Evolutionary conservation across 2,888 invertebrate genomes (phyloP), one percentile per base, ranked within the genome.

Genomic region (Hanleya hanleyi): DNA sequence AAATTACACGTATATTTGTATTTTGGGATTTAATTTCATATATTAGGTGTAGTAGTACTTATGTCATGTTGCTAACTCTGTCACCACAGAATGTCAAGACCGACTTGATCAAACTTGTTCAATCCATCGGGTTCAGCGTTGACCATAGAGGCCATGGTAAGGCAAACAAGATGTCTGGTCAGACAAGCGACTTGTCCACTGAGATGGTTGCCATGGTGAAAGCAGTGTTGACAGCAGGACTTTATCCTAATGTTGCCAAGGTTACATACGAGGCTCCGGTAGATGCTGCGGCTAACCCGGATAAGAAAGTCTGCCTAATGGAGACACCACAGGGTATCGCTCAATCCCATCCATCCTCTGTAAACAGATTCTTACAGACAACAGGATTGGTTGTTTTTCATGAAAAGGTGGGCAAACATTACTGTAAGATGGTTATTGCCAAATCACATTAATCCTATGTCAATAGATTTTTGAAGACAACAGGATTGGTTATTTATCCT

Each of bases 191-290:
- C 35, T 77, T 87, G 35, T 82, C 83, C 61, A 68, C 51, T 9
- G 78, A 76, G 32, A 77, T 79, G 36, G 76, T 84, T 37, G 82
- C 87, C 36, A 81, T 87, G 75, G 78, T 90, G 26, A 89, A 88
- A 76, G 96, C 97, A 2, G 93, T 97, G 9, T 93, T 97, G 61
- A 95, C 95, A 71, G 95, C 96, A 15, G 95, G 97, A 18, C 92
- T 98, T 12, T 98, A 96, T 91, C 97, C 97, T 0, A 97, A 97
- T 88, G 93, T 97, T 70, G 89, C 87, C 36, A 79, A 77, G 76
- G 77, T 84, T 15, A 81, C 74, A 12, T 82, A 81, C 38, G 77
- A 76, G 29, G 81, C 81, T 26, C 79, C 83, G 57, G 83, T 83
- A 15, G 84, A 86, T 75, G 86, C 82, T 26, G 84, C 78, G 26